These are phyloP conservation scores for Orchesella cincta DNA, from an alignment of 1,140 invertebrate genomes.

Conservation along the genomic window DNA sequence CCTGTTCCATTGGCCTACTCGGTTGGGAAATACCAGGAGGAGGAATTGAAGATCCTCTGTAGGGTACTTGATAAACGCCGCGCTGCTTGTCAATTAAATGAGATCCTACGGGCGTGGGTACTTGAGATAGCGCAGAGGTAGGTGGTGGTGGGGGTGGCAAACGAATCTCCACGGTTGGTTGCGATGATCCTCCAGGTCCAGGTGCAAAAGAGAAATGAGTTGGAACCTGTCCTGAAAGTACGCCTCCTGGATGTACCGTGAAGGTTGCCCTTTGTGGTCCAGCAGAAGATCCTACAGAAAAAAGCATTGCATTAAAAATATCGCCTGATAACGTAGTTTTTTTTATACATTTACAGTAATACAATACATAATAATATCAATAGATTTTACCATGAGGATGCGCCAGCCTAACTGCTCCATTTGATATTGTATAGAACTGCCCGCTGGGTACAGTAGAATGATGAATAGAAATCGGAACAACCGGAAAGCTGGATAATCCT, in stretches of 20 bases:
- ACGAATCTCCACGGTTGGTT: not conserved
- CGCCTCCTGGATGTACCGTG: not conserved
- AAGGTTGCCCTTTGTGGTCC: not conserved
- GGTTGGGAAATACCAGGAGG: not conserved
- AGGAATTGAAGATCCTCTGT: not conserved
- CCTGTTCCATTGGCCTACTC: not conserved
- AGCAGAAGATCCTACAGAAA: not conserved
- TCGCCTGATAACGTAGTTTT: too few species aligned
- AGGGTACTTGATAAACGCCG: conserved; percentile 8
- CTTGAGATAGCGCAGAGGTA: not conserved
- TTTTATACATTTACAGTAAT: too few species aligned
- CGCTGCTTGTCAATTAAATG: conserved; percentile 5
- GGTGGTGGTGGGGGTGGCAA: not conserved
- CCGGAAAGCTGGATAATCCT: not conserved
- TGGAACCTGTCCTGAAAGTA: not conserved
- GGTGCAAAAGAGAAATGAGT: not conserved
- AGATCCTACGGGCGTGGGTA: conserved; percentile 14
- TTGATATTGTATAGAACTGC: not conserved
- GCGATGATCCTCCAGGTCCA: not conserved
- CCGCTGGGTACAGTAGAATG: not conserved
- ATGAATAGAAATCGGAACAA: conserved; percentile 17
- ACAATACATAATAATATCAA: too few species aligned
- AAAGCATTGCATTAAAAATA: not conserved
- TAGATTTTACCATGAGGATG: conserved; percentile 1
- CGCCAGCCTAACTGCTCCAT: not conserved